Conservation (phyloP, 2,797 vertebrate genomes). For the Microchirus variegatus region DNA sequence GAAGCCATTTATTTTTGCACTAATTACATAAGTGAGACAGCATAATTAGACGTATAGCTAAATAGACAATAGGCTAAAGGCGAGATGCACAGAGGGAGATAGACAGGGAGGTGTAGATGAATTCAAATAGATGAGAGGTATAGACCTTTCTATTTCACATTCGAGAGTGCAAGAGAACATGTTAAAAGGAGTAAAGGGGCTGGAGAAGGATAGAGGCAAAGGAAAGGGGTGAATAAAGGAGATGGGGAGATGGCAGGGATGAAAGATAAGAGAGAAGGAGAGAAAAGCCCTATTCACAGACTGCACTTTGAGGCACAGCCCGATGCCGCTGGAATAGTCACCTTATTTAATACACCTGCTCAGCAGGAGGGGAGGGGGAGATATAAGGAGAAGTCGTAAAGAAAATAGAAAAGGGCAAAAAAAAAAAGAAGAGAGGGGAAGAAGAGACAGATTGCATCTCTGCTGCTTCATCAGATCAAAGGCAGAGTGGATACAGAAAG, state of each 20-base stretch:
- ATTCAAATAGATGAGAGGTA: slow-evolving; percentile 55
- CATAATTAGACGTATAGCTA: slow-evolving; percentile 81
- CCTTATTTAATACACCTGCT: slow-evolving; percentile 77
- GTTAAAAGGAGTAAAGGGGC: slow-evolving; percentile 60
- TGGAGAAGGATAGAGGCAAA: slow-evolving; percentile 58
- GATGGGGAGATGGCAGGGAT: slow-evolving; percentile 62
- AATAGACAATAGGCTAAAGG: slow-evolving; percentile 71
- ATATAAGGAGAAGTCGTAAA: slow-evolving; percentile 55
- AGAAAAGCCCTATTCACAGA: slow-evolving; percentile 73
- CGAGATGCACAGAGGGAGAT: slow-evolving; percentile 56
- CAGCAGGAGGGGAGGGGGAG: slow-evolving; percentile 60
- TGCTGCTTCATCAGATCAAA: slow-evolving; percentile 71
- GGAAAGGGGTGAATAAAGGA: slow-evolving; percentile 55
- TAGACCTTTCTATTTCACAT: slow-evolving; percentile 56
- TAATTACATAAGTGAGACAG: slow-evolving; percentile 83
- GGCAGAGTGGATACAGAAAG: slow-evolving; percentile 58
- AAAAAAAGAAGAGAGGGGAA: slow-evolving; percentile 52
- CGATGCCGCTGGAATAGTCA: slow-evolving; percentile 61
- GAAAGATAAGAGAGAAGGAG: slow-evolving; percentile 70
- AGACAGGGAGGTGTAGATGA: slow-evolving; percentile 59
- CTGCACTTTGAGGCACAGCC: slow-evolving; percentile 75
- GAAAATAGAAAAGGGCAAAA: slow-evolving; percentile 59
- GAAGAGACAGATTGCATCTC: slow-evolving; percentile 56
- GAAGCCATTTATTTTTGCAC: slow-evolving; percentile 76
- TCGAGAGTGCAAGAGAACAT: slow-evolving; percentile 50